Percentiles rank a stretch among this genome's conserved stretches.
phyloP scores from a whole-genome alignment of 1,140 invertebrate genomes.

The Aphidius ervi region DNA sequence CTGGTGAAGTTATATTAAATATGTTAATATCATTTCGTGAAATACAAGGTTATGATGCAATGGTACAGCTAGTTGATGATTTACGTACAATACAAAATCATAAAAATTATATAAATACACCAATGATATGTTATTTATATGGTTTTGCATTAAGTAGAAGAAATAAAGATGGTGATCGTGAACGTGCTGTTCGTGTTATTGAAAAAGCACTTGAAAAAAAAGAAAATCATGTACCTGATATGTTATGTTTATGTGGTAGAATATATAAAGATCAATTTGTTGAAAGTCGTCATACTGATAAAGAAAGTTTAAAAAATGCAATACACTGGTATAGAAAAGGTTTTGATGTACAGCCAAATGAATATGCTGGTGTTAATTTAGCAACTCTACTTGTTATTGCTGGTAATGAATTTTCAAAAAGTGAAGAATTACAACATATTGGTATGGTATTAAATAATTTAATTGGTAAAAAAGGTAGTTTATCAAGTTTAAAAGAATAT shows the following conservation, averaged over 20 bases:
- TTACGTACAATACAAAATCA: constrained; percentile 88
- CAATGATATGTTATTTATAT: constrained; percentile 88
- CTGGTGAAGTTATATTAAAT: constrained; percentile 89
- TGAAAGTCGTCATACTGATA: constrained; percentile 87
- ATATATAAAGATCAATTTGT: constrained; percentile 99
- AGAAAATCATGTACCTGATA: constrained; percentile 92
- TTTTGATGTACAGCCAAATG: constrained; percentile 96
- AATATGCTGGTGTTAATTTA: constrained; percentile 98
- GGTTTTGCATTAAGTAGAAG: constrained; percentile 96
- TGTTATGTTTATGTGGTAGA: constrained; percentile 96
- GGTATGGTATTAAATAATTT: constrained; percentile 95
- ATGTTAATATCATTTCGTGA: constrained; percentile 90
- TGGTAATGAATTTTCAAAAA: constrained; percentile 92
- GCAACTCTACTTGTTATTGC: constrained; percentile 96
- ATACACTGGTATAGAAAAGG: constrained; percentile 98
- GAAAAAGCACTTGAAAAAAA: constrained; percentile 85
- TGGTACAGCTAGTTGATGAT: constrained; percentile 96
- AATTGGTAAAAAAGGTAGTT: constrained; percentile 95
- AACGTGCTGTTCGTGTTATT: constrained; percentile 89
- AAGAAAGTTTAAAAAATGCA: constrained; percentile 83
- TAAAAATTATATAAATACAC: constrained; percentile 83
- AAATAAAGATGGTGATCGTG: constrained; percentile 90
- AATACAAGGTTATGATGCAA: constrained; percentile 93
- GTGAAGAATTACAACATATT: constrained; percentile 85
- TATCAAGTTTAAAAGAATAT: constrained; percentile 91